Evolutionary conservation across 1,140 invertebrate genomes (phyloP), one percentile per base, ranked within the genome.

Genomic region (Zaprionus inermis): DNA sequence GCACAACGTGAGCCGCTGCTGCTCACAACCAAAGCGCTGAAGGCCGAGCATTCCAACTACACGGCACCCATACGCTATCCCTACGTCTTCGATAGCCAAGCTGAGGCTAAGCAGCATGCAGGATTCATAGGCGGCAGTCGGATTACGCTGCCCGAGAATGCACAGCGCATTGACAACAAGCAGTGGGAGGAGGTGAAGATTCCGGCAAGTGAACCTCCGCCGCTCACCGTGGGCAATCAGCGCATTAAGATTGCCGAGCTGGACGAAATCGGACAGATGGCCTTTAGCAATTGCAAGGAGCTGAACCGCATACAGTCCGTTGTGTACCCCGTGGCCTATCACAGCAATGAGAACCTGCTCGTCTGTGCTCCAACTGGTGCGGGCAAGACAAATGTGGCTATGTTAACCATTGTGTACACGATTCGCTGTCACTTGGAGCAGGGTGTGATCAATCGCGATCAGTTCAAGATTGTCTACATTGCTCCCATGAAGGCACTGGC

Each of bases 401-500:
- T 99, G 93, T 93, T 99, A 16, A 95, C 97, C 6, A 96, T 99
- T 44, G 94, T 99, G 0, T 96, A 98, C 93, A 96, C 98, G 83
- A 95, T 99, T 11, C 96, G 96, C 76, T 95, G 97, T 69, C 96
- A 99, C 89, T 95, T 98, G 54, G 94, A 96, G 72, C 95, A 95
- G 72, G 95, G 95, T 60, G 93, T 97, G 4, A 96, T 99, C 64
- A 95, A 96, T 92, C 97, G 96, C 91, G 96, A 99, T 93, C 95
- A 98, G 82, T 99, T 99, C 92, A 99, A 99, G 95, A 98, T 99
- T 83, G 96, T 99, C 18, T 99, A 99, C 93, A 97, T 99, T 64
- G 98, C 98, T 2, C 99, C 99, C 10, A 99, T 99, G 99, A 99
- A 99, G 94, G 99, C 99, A 1, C 92, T 99, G 18, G 99, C 99